Conservation (phyloP, 2,888 invertebrate species). For the Spodoptera picta region DNA sequence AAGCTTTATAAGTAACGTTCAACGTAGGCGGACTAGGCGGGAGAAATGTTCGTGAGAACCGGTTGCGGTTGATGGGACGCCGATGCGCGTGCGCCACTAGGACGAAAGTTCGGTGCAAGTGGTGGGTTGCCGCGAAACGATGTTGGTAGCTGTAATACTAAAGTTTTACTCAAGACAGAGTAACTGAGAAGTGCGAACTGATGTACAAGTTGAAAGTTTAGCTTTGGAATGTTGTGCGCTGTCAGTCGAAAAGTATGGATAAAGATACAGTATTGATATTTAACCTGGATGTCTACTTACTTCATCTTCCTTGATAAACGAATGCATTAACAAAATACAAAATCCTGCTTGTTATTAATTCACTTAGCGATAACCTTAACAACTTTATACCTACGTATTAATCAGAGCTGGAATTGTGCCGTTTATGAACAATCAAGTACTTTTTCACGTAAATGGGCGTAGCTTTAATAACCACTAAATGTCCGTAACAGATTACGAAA, state of each 20-base stretch:
- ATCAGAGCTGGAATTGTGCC: conserved; percentile 12
- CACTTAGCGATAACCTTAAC: conserved; percentile 16
- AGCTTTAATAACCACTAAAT: conserved; percentile 30
- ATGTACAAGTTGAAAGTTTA: conserved; percentile 3
- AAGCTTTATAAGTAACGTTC: conserved; percentile 54
- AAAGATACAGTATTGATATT: no score
- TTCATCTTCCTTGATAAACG: no score
- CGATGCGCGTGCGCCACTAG: conserved; percentile 54
- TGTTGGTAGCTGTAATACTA: conserved; percentile 9
- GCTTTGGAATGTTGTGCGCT: no score
- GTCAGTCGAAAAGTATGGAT: no score
- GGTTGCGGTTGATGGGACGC: conserved; percentile 61
- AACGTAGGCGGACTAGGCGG: conserved; percentile 64
- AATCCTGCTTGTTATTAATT: conserved; percentile 8
- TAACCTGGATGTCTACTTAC: no score
- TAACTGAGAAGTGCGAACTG: conserved; percentile 25
- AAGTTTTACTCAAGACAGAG: conserved; percentile 16
- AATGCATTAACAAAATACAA: no score
- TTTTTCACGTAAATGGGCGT: conserved; percentile 27
- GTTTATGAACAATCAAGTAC: conserved; percentile 35
- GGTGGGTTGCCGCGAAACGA: conserved; percentile 35
- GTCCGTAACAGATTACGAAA: conserved; percentile 39
- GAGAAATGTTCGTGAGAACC: conserved; percentile 65
- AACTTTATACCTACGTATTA: conserved; percentile 19
- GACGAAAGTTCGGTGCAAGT: conserved; percentile 56